Percentiles rank a stretch among this genome's conserved stretches.
phyloP scores from a whole-genome alignment of 2,113 vertebrate genomes.

The Ceyx cyanopectus region DNA sequence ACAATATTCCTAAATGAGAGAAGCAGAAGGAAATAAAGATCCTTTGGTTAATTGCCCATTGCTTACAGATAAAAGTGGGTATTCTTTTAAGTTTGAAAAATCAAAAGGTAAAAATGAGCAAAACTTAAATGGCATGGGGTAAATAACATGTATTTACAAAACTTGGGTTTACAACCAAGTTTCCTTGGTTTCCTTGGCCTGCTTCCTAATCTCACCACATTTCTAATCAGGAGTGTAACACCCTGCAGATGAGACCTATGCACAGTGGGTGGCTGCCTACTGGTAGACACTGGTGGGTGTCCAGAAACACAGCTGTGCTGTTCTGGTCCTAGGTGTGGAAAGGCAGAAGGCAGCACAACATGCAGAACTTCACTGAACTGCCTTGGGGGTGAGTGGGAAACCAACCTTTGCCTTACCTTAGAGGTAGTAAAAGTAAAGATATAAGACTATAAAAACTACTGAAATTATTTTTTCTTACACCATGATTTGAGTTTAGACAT shows the following conservation, averaged over 20 bases:
- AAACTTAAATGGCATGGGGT: too few species aligned
- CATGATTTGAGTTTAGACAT: background rate
- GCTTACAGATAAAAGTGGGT: background rate
- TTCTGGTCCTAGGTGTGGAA: rapidly evolving
- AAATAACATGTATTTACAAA: background rate
- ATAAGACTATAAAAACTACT: background rate
- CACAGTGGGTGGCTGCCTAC: background rate
- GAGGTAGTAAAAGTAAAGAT: background rate
- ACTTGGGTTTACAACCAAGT: background rate
- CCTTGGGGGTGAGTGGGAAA: background rate
- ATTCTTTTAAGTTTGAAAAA: background rate
- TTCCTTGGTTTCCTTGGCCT: background rate
- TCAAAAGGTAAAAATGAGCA: background rate
- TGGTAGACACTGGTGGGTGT: background rate
- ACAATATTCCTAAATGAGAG: background rate
- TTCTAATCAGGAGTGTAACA: background rate
- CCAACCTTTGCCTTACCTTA: background rate
- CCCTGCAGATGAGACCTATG: background rate
- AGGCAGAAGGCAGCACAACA: background rate
- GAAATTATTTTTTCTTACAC: background rate
- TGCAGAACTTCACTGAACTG: background rate
- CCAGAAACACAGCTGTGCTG: background rate
- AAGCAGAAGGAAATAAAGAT: background rate
- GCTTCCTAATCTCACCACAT: background rate
- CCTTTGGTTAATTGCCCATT: background rate